Evolutionary conservation across 2,113 vertebrate genomes (phyloP).

Genomic region (Scomber scombrus): DNA sequence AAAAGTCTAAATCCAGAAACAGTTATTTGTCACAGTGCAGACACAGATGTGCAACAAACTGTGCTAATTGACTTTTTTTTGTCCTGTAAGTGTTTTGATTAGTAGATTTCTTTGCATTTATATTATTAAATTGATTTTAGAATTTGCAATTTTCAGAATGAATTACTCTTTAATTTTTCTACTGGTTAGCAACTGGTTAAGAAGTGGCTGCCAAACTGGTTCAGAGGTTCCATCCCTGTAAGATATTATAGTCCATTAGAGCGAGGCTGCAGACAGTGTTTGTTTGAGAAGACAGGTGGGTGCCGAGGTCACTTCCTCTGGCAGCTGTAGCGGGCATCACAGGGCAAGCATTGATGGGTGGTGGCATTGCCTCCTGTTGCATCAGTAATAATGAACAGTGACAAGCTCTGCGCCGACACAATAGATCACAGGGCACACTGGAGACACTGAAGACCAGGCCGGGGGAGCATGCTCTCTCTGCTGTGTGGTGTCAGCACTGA

Average conservation of each 20-base stretch:
- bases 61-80: neutral
- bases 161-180: constrained; percentile 10
- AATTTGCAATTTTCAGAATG: constrained; percentile 3
- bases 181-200: constrained; percentile 20
- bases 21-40: neutral
- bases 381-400: constrained; percentile 82
- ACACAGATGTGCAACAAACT: constrained; percentile 13
- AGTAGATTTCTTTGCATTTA: neutral
- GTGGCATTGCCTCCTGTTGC: constrained; percentile 79
- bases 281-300: constrained; percentile 78
- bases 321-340: constrained; percentile 73
- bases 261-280: constrained; percentile 47
- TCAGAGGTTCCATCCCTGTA: constrained; percentile 57
- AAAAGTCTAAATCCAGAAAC: constrained; percentile 7
- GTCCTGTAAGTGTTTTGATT: neutral
- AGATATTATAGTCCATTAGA: constrained; percentile 69
- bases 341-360: constrained; percentile 72
- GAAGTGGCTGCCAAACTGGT: constrained; percentile 28
- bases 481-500: constrained; percentile 53
- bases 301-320: constrained; percentile 80
- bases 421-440: constrained; percentile 77
- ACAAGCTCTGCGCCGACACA: constrained; percentile 76
- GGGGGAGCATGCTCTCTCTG: constrained; percentile 60
- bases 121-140: neutral
- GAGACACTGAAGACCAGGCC: constrained; percentile 58